Evolutionary conservation across 2,888 invertebrate species (phyloP).

Genomic region (Atethmia centrago): DNA sequence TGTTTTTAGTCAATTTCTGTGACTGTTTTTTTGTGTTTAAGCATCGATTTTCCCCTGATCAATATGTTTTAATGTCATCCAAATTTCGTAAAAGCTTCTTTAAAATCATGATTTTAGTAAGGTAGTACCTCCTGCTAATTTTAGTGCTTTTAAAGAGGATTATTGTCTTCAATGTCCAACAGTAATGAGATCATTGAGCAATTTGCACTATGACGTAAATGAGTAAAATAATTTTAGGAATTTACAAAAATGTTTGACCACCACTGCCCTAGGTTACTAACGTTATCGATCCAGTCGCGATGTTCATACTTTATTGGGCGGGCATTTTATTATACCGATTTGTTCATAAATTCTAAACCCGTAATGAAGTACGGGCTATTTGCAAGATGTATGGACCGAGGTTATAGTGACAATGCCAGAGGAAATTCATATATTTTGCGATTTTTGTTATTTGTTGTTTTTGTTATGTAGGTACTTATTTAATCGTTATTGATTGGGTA

Average conservation of each 20-base stretch:
- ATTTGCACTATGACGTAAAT: neutral
- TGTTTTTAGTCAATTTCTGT: neutral
- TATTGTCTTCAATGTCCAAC: neutral
- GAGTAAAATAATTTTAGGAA: neutral
- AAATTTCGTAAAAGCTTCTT: neutral
- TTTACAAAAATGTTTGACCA: slow-evolving; percentile 51
- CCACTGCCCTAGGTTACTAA: slow-evolving; percentile 32
- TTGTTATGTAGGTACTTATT: neutral
- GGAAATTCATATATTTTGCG: slow-evolving; percentile 24
- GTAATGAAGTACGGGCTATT: slow-evolving; percentile 47
- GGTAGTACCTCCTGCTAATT: neutral
- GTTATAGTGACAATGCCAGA: slow-evolving; percentile 21
- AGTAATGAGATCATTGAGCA: neutral
- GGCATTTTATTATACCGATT: slow-evolving; percentile 63
- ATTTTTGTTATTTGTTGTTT: slow-evolving; percentile 13
- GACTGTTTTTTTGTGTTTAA: neutral
- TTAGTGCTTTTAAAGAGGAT: neutral
- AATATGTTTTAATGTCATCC: no score
- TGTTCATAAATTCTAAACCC: slow-evolving; percentile 60
- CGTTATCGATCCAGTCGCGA: slow-evolving; percentile 57
- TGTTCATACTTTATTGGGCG: slow-evolving; percentile 65
- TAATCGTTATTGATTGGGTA: neutral
- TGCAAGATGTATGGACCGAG: slow-evolving; percentile 33
- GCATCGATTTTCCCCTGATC: no score
- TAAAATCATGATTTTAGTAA: neutral